Evolutionary conservation across 1,140 invertebrate genomes (phyloP).

Genomic region (Mamestra configurata): DNA sequence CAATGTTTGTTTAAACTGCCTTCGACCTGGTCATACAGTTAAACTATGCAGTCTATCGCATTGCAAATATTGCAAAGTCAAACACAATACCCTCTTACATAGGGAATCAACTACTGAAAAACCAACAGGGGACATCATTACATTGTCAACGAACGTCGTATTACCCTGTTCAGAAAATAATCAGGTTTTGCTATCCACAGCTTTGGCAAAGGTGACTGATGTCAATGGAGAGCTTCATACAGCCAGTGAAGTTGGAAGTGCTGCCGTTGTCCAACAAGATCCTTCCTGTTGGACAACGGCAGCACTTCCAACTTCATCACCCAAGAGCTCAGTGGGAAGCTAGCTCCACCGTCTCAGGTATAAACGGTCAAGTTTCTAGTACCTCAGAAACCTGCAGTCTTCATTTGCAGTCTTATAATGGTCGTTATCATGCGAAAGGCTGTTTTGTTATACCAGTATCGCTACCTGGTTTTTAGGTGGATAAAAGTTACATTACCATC

Average conservation of each 20-base stretch:
- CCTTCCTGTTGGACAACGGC: conserved; percentile 59
- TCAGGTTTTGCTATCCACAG: conserved; percentile 57
- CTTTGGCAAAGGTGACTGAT: conserved; percentile 55
- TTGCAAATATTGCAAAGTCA: conserved; percentile 59
- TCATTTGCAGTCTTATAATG: conserved; percentile 47
- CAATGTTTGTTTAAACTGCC: conserved; percentile 59
- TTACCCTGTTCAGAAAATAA: not conserved
- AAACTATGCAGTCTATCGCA: conserved; percentile 56
- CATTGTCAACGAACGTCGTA: conserved; percentile 13
- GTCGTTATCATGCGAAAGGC: conserved; percentile 47
- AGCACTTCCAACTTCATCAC: conserved; percentile 60
- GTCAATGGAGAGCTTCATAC: conserved; percentile 41
- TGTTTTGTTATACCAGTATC: conserved; percentile 51
- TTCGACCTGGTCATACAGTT: conserved; percentile 54
- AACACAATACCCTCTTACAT: conserved; percentile 57
- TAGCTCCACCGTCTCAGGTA: conserved; percentile 58
- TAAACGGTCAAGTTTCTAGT: conserved; percentile 53
- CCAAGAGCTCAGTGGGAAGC: conserved; percentile 45
- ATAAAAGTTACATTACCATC: conserved; percentile 48
- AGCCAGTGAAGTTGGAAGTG: too few species aligned
- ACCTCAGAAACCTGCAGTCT: conserved; percentile 49
- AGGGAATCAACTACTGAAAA: not conserved
- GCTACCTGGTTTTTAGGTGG: not conserved
- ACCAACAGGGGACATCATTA: not conserved
- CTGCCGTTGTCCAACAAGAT: too few species aligned